phyloP scores from a whole-genome alignment of 2,113 vertebrate species.

The Anser brachyrhynchus region DNA sequence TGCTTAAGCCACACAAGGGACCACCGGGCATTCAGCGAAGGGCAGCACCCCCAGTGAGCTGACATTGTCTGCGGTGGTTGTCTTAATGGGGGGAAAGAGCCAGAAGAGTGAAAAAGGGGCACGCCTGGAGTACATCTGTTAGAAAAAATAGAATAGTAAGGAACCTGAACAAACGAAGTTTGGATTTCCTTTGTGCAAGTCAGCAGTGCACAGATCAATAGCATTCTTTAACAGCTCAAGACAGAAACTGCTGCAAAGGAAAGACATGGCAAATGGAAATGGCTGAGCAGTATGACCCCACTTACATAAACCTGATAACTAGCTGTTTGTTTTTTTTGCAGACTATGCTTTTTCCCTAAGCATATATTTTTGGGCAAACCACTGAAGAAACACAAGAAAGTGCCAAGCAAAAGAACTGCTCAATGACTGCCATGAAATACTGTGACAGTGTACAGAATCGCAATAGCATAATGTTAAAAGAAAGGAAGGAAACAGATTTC shows the following conservation, averaged over 20 bases:
- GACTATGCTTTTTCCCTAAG: background rate
- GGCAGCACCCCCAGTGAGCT: background rate
- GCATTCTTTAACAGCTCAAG: background rate
- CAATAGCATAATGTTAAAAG: background rate
- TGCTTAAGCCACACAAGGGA: background rate
- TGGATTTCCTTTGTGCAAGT: background rate
- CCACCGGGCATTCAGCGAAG: background rate
- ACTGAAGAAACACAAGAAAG: background rate
- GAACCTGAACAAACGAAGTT: background rate
- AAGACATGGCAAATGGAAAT: background rate
- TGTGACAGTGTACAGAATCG: background rate
- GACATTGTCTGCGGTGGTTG: background rate
- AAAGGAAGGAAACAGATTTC: constrained; percentile 11
- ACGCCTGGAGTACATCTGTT: background rate
- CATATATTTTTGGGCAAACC: background rate
- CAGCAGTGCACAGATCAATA: background rate
- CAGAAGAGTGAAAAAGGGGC: background rate
- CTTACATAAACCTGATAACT: background rate
- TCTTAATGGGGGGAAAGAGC: background rate
- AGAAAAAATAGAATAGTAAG: background rate
- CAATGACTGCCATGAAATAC: background rate
- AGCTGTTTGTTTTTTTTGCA: background rate
- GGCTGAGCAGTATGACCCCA: background rate
- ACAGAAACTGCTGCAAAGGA: background rate
- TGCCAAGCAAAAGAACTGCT: background rate